Percentiles rank a stretch among this genome's conserved stretches.
Conservation (phyloP, 2,888 invertebrate species). For the Clivina fossor region DNA sequence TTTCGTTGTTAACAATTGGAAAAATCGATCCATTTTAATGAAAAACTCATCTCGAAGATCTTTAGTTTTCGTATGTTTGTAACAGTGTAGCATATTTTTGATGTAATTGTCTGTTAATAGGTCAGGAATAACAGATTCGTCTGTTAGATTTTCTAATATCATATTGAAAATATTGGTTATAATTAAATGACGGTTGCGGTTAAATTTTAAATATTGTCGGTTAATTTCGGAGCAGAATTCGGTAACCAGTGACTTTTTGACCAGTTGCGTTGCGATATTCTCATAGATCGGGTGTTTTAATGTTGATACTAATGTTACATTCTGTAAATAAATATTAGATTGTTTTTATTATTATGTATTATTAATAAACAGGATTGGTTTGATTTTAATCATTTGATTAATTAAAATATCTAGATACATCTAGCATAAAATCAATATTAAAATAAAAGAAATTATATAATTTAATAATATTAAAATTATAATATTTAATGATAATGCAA, state of each 20-base stretch:
- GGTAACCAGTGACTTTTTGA: slow-evolving; percentile 56
- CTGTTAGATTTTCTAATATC: slow-evolving; percentile 56
- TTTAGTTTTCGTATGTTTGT: slow-evolving; percentile 61
- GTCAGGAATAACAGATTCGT: slow-evolving; percentile 58
- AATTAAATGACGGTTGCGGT: slow-evolving; percentile 62
- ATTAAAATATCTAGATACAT: too few species aligned
- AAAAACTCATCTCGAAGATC: slow-evolving; percentile 62
- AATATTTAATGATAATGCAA: too few species aligned
- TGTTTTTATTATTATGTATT: too few species aligned
- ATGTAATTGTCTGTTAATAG: slow-evolving; percentile 67
- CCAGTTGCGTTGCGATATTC: slow-evolving; percentile 59
- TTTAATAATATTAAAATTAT: too few species aligned
- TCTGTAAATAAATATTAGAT: slow-evolving; percentile 54
- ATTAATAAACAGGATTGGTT: too few species aligned
- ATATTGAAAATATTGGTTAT: slow-evolving; percentile 62
- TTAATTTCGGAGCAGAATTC: slow-evolving; percentile 62
- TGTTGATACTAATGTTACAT: slow-evolving; percentile 60
- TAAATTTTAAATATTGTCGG: slow-evolving; percentile 55
- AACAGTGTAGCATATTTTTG: slow-evolving; percentile 64
- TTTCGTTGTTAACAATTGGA: slow-evolving; percentile 56
- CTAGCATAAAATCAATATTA: too few species aligned
- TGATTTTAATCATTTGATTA: too few species aligned
- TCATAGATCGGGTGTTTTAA: slow-evolving; percentile 67
- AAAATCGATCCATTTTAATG: slow-evolving; percentile 59
- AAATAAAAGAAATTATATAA: too few species aligned